phyloP scores from a whole-genome alignment of 1,140 invertebrate genomes.

The Bactericera cockerelli region DNA sequence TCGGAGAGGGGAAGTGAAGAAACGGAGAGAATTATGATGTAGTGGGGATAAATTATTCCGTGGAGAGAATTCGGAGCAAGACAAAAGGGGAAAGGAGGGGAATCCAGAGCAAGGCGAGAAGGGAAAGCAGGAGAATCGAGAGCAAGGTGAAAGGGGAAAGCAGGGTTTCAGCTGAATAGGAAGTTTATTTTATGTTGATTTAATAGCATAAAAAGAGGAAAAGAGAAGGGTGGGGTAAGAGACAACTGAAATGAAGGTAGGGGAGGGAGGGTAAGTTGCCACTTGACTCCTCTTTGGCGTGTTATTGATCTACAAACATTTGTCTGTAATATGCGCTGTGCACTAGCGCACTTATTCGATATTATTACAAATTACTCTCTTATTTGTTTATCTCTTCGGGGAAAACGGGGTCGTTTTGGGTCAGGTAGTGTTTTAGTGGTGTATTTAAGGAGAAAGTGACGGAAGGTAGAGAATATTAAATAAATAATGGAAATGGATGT shows the following conservation, averaged over 20 bases:
- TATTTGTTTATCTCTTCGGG: slow-evolving; percentile 6
- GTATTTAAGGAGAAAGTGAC: not conserved
- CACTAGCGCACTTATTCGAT: slow-evolving; percentile 9
- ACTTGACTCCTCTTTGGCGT: slow-evolving; percentile 8
- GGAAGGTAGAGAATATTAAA: not conserved
- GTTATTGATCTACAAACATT: slow-evolving; percentile 9
- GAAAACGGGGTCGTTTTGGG: not conserved
- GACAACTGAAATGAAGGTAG: not conserved
- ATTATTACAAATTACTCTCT: slow-evolving; percentile 9
- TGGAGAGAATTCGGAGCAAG: not conserved
- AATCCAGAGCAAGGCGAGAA: not conserved
- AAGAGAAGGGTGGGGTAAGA: not conserved
- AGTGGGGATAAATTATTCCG: not conserved
- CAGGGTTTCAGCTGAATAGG: slow-evolving; percentile 2
- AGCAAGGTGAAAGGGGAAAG: not conserved
- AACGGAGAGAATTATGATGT: not conserved
- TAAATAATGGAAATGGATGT: not conserved
- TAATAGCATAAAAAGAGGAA: slow-evolving; percentile 1
- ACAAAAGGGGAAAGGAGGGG: not conserved
- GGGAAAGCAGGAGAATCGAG: not conserved
- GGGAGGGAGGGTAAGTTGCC: not conserved
- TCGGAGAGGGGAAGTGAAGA: not conserved
- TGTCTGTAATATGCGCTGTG: slow-evolving; percentile 9
- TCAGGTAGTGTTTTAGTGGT: not conserved
- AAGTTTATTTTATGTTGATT: slow-evolving; percentile 9